Evolutionary conservation across 2,113 vertebrate genomes (phyloP).

Genomic region (Scomber japonicus): DNA sequence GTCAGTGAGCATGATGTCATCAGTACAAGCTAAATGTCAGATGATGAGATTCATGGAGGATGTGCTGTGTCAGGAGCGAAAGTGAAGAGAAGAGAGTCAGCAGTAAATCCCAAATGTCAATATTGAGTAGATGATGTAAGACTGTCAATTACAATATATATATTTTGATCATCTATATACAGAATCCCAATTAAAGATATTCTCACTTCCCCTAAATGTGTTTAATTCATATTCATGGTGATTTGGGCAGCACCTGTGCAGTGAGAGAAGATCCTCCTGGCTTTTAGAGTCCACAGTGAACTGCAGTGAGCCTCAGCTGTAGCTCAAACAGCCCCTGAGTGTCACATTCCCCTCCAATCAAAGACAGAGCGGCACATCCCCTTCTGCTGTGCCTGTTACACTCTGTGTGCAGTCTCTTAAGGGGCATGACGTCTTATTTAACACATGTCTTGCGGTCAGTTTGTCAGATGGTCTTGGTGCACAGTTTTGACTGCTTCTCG

Average conservation of each 20-base stretch:
- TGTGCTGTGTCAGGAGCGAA: constrained; percentile 46
- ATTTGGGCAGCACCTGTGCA: constrained; percentile 55
- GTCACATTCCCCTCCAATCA: constrained; percentile 68
- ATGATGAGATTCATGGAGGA: constrained; percentile 52
- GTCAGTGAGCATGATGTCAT: constrained; percentile 56
- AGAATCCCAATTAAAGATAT: not conserved
- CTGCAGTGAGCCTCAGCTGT: constrained; percentile 69
- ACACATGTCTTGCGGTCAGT: constrained; percentile 33
- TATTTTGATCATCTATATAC: not conserved
- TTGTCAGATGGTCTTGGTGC: constrained; percentile 9
- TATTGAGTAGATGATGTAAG: not conserved
- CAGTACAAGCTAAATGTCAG: constrained; percentile 62
- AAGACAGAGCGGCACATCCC: constrained; percentile 54
- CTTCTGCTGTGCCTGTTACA: constrained; percentile 33
- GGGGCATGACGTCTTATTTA: constrained; percentile 54
- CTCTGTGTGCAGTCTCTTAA: constrained; percentile 23
- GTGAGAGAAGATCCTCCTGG: constrained; percentile 48
- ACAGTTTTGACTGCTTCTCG: constrained; percentile 16
- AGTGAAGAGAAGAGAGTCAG: constrained; percentile 35
- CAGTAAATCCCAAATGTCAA: constrained; percentile 43
- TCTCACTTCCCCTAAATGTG: constrained; percentile 6
- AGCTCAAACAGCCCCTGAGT: constrained; percentile 65
- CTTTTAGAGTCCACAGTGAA: constrained; percentile 33
- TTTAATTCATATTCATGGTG: constrained; percentile 43
- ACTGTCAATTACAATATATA: not conserved